A percentile compares a stretch with the other conserved stretches of the same genome.
phyloP scores from a whole-genome alignment of 2,797 vertebrate genomes.

The Eulemur albifrons region DNA sequence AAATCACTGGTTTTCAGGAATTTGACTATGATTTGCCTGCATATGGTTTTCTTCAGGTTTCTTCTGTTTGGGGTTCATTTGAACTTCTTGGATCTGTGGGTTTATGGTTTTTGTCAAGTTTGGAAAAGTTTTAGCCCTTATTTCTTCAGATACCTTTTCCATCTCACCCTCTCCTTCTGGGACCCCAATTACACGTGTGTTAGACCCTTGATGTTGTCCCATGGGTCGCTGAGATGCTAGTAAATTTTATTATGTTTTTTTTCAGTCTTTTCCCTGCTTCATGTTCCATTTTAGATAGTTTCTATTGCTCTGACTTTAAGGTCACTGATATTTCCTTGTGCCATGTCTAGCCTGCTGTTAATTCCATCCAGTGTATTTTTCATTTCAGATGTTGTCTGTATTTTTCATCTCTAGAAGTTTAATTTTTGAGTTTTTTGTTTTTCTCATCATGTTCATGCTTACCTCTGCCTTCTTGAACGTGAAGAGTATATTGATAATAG shows the following conservation, averaged over 20 bases:
- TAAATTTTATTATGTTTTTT: not conserved
- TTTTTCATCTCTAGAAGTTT: not conserved
- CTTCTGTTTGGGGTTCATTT: not conserved
- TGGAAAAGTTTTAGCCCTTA: not conserved
- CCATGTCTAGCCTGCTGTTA: not conserved
- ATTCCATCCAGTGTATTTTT: not conserved
- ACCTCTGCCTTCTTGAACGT: not conserved
- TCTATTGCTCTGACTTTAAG: not conserved
- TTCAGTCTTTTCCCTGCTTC: rapidly evolving
- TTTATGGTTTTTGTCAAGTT: not conserved
- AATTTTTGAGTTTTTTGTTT: not conserved
- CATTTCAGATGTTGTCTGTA: not conserved
- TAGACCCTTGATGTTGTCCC: not conserved
- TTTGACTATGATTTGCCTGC: not conserved
- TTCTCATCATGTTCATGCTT: not conserved
- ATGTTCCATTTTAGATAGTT: not conserved
- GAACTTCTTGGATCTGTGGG: not conserved
- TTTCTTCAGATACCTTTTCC: not conserved
- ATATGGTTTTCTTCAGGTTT: not conserved
- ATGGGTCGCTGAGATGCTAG: not conserved
- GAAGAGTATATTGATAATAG: not conserved
- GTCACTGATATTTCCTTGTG: not conserved
- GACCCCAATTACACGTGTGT: not conserved
- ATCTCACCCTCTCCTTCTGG: not conserved
- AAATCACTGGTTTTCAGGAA: not conserved